Conservation (phyloP, 92 coral and sea anemone species). For the Hydrozoanthus gracilis region DNA sequence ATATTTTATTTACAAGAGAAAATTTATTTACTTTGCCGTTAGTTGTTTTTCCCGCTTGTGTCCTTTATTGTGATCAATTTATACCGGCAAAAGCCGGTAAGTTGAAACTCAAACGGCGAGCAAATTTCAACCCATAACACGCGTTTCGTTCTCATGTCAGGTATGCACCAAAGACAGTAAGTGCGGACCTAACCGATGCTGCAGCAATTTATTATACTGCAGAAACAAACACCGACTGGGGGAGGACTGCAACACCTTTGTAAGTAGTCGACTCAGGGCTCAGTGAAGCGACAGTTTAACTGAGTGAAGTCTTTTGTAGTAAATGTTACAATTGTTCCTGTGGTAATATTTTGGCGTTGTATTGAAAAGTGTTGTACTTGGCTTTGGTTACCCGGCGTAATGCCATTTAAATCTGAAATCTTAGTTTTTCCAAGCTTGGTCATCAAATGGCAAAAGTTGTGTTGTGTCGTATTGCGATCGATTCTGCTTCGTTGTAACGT, state of each 20-base stretch:
- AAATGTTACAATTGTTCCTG: neutral
- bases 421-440: neutral
- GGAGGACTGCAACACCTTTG: conserved; percentile 2
- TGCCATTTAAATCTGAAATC: neutral
- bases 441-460: neutral
- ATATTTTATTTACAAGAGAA: too few species aligned
- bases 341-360: neutral
- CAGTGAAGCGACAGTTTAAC: neutral
- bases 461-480: neutral
- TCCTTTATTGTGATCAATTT: too few species aligned
- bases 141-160: neutral
- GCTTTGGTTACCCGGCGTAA: neutral
- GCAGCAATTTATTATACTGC: neutral
- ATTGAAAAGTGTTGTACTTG: too few species aligned
- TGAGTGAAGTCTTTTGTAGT: neutral
- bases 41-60: too few species aligned
- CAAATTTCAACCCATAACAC: neutral
- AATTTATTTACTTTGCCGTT: too few species aligned
- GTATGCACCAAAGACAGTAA: neutral
- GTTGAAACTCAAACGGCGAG: neutral
- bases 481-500: too few species aligned
- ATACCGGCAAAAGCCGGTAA: neutral
- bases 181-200: conserved; percentile 1
- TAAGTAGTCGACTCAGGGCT: neutral
- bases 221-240: neutral